A percentile compares a stretch with the other conserved stretches of the same genome.
Conservation (phyloP, 2,797 vertebrate species). For the Poecilia gillii region DNA sequence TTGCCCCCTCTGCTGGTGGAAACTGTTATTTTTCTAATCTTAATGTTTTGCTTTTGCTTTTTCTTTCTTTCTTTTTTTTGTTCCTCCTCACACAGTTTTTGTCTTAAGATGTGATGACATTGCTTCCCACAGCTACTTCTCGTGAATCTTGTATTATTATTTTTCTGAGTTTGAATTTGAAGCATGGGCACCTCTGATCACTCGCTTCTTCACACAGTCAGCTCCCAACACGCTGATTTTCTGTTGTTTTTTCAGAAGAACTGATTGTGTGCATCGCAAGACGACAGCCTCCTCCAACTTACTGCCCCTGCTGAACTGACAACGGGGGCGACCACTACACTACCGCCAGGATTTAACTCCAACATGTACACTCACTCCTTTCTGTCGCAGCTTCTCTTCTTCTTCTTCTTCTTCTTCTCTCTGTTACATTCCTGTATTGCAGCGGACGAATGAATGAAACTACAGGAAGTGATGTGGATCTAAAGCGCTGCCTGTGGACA, state of each 20-base stretch:
- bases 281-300: conserved; percentile 80
- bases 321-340: conserved; percentile 56
- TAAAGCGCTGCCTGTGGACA: conserved; percentile 59
- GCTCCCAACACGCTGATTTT: conserved; percentile 18
- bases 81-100: not conserved
- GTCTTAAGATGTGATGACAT: conserved; percentile 21
- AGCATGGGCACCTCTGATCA: conserved; percentile 19
- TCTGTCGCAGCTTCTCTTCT: conserved; percentile 36
- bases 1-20: conserved; percentile 60
- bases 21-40: conserved; percentile 20
- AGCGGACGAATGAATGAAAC: conserved; percentile 50
- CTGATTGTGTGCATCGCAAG: conserved; percentile 84
- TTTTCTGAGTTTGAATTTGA: conserved; percentile 4
- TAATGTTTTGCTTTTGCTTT: conserved; percentile 16
- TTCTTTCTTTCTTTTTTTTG: too few relatives aligned
- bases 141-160: not conserved
- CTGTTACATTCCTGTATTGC: conserved; percentile 68
- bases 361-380: conserved; percentile 33
- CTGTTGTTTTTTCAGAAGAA: conserved; percentile 76
- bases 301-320: conserved; percentile 83
- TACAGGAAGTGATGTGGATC: conserved; percentile 46
- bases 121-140: conserved; percentile 22
- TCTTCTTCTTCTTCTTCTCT: conserved; percentile 29
- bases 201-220: not conserved
- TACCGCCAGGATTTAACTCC: conserved; percentile 56